Base-by-base conservation (phyloP, 2,113 vertebrate genomes). In the Peromyscus californicus region DNA sequence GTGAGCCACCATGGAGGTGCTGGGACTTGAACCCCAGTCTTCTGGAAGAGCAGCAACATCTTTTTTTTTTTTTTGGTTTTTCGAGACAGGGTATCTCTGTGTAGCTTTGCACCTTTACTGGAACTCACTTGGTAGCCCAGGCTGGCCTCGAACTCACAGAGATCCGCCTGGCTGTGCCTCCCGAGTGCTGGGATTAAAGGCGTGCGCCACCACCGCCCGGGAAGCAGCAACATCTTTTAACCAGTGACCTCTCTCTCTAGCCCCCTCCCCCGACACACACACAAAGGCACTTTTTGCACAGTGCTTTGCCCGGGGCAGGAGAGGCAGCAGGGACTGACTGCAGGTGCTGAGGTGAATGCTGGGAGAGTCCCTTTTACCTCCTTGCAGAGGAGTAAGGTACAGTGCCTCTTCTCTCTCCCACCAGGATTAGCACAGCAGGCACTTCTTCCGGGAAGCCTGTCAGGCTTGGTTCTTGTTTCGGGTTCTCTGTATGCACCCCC, bases 361-460 rank as follows among this genome's bases (percentile, higher is more conserved):
- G 17, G 76, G 9, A 57, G 63, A 57, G 17, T 36, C 11, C 85
- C 31, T 67, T 65, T 67, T 5, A 10, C 93, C 12, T 39, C 21
- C 13, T 74, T 17, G 24, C 33, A 59, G 70, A 24, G 5, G 10
- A 65, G 42, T 51, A 74, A 51, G 54, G 89, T 67, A 74, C 7
- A 15, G 31, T 59, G 48, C 36, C 39, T 13, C 15, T 33, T 69
- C n/a, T 36, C n/a, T 54, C 51, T 94, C 31, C 26, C n/a, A 1
- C 13, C 22, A 17, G 8, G 26, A 85, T 86, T 1, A 2, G 17
- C 45, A 57, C 31, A 57, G 74, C 51, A 0, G 3, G 12, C 6
- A 13, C 92, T 84, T 88, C 94, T 91, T 96, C 94, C 91, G 59
- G 82, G 94, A 86, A 96, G 85, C 33, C 93, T 29, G 0, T 82